A percentile compares a stretch with the other conserved stretches of the same genome.
Conservation (phyloP, 53 echinoderm and acorn worm genomes). For the Stichopus horrens region DNA sequence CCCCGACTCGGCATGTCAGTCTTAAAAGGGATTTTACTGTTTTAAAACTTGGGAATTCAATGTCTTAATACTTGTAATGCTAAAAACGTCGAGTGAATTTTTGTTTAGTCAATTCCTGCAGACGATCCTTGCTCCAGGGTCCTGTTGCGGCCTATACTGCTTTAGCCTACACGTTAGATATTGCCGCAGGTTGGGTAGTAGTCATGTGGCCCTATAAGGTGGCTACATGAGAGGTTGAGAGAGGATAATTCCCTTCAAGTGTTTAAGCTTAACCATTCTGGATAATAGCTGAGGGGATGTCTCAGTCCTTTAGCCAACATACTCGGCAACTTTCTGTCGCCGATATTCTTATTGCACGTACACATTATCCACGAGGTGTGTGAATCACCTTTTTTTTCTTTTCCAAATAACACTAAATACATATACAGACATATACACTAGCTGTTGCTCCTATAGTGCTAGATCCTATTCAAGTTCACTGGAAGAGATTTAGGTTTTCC, state of each 20-base stretch:
- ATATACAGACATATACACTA: background rate
- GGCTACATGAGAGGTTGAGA: background rate
- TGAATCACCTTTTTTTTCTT: conserved; percentile 2
- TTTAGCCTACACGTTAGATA: background rate
- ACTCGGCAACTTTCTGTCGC: background rate
- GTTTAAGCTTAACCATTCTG: background rate
- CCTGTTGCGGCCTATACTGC: background rate
- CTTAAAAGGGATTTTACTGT: too few relatives aligned
- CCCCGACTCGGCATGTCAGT: too few relatives aligned
- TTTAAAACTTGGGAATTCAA: too few relatives aligned
- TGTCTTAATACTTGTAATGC: too few relatives aligned
- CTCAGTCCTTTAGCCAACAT: conserved; percentile 29
- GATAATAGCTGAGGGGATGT: background rate
- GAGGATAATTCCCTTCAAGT: background rate
- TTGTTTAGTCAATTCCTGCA: background rate
- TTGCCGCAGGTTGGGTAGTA: background rate
- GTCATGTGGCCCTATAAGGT: background rate
- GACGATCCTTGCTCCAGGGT: background rate
- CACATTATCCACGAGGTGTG: background rate
- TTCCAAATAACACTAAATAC: too few relatives aligned
- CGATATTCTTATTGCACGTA: background rate
- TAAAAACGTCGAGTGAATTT: too few relatives aligned
- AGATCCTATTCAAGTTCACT: conserved; percentile 38
- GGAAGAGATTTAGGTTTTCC: conserved; percentile 5
- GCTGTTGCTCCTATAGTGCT: conserved; percentile 9